These are phyloP conservation scores for Eupsilia transversa DNA, from an alignment of 2,888 invertebrate species.

Conservation along the genomic window DNA sequence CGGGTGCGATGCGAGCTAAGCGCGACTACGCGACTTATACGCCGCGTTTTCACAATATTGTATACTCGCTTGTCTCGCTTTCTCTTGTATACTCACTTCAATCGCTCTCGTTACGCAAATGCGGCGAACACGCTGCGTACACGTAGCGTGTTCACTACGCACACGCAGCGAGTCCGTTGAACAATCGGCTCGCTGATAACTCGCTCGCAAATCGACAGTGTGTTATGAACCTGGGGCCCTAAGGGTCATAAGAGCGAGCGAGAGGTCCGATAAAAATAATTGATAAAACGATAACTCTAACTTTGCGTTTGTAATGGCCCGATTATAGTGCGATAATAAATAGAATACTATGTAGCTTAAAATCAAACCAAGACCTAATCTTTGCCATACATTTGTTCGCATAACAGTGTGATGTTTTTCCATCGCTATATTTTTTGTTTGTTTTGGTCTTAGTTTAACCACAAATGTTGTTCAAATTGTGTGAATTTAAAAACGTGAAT, in stretches of 20 bases:
- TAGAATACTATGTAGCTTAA: not conserved
- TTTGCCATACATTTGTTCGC: constrained; percentile 25
- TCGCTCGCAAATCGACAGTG: too few relatives aligned
- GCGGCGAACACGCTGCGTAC: too few relatives aligned
- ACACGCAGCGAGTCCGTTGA: too few relatives aligned
- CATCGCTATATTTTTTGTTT: not conserved
- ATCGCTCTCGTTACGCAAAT: too few relatives aligned
- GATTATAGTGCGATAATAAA: not conserved
- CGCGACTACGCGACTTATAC: too few relatives aligned
- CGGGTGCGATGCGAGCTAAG: too few relatives aligned
- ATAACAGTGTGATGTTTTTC: constrained; percentile 3
- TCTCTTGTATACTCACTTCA: too few relatives aligned
- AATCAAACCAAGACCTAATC: not conserved
- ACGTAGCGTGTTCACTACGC: too few relatives aligned
- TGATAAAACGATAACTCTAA: not conserved
- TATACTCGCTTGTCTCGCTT: too few relatives aligned
- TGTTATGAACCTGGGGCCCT: too few relatives aligned
- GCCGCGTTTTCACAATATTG: too few relatives aligned
- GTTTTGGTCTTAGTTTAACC: constrained; percentile 2
- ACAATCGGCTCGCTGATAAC: too few relatives aligned
- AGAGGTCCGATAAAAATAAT: not conserved
- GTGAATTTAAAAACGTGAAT: not conserved
- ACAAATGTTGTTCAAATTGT: not conserved
- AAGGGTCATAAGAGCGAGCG: not conserved
- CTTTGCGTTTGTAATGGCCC: not conserved